phyloP scores from a whole-genome alignment of 2,888 invertebrate genomes.

The Eucriotettix oculatus region DNA sequence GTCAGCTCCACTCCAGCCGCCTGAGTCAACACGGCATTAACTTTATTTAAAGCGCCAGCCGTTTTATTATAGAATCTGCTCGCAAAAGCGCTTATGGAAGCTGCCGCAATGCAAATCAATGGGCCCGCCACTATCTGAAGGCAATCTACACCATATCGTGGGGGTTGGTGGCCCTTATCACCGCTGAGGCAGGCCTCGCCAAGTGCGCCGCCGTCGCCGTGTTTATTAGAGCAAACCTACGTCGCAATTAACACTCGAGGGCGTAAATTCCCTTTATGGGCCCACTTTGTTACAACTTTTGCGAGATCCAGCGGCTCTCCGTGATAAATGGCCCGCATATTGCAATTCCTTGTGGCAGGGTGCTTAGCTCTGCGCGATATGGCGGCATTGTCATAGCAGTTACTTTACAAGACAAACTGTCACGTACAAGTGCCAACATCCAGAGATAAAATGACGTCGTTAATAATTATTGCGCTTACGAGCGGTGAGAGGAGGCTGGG shows the following conservation, averaged over 20 bases:
- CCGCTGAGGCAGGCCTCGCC: not conserved
- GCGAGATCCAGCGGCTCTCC: not conserved
- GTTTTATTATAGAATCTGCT: not conserved
- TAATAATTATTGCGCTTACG: too few relatives aligned
- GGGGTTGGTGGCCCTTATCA: too few relatives aligned
- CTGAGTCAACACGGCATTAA: not conserved
- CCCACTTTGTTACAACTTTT: not conserved
- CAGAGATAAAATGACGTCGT: too few relatives aligned
- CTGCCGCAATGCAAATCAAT: not conserved
- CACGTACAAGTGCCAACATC: too few relatives aligned
- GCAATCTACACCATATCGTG: not conserved
- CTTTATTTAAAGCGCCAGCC: not conserved
- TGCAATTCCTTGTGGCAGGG: not conserved
- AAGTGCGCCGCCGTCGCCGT: not conserved
- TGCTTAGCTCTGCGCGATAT: too few relatives aligned
- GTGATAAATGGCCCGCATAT: not conserved
- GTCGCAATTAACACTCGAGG: not conserved
- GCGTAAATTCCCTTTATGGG: not conserved
- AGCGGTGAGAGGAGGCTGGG: too few relatives aligned
- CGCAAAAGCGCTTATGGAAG: not conserved
- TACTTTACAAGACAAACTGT: too few relatives aligned
- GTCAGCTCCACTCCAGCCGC: not conserved
- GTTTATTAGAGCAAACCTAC: not conserved
- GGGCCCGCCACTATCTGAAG: not conserved
- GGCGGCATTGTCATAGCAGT: too few relatives aligned